Conservation (phyloP, 53 echinoderm and acorn worm genomes). For the Luidia sarsii region DNA sequence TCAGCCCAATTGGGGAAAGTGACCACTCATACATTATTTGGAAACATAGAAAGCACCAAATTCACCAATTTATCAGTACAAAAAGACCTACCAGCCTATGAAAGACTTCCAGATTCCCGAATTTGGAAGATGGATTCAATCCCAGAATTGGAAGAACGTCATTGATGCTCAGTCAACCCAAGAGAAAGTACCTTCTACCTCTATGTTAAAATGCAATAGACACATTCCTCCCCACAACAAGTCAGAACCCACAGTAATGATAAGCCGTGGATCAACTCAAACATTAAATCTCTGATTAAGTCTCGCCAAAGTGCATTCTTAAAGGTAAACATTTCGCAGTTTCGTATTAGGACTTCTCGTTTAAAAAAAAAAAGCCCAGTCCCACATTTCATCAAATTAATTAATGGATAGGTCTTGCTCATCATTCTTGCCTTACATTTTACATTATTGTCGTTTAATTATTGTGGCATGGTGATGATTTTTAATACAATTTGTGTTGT, state of each 20-base stretch:
- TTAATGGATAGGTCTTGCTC: no score
- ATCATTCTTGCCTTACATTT: no score
- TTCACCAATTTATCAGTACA: neutral
- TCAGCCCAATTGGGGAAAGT: slow-evolving; percentile 4
- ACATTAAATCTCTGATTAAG: slow-evolving; percentile 38
- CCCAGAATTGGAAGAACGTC: slow-evolving; percentile 21
- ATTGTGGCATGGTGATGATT: no score
- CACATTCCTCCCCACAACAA: neutral
- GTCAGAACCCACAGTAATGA: neutral
- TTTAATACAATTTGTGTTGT: no score
- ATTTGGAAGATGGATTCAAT: slow-evolving; percentile 25
- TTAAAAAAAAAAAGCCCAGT: no score
- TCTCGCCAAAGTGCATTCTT: slow-evolving; percentile 25
- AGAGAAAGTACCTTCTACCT: neutral
- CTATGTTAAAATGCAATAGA: neutral
- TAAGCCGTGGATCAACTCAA: slow-evolving; percentile 25
- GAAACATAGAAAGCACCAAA: slow-evolving; percentile 19
- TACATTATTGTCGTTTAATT: no score
- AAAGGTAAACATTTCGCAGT: no score
- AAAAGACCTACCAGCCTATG: slow-evolving; percentile 19
- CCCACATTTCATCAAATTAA: no score
- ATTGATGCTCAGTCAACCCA: slow-evolving; percentile 1
- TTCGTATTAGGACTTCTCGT: no score
- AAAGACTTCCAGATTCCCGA: slow-evolving; percentile 12
- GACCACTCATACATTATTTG: slow-evolving; percentile 25